A percentile compares a stretch with the other conserved stretches of the same genome.
phyloP scores from a whole-genome alignment of 2,888 invertebrate genomes.

The Conistra vaccinii region DNA sequence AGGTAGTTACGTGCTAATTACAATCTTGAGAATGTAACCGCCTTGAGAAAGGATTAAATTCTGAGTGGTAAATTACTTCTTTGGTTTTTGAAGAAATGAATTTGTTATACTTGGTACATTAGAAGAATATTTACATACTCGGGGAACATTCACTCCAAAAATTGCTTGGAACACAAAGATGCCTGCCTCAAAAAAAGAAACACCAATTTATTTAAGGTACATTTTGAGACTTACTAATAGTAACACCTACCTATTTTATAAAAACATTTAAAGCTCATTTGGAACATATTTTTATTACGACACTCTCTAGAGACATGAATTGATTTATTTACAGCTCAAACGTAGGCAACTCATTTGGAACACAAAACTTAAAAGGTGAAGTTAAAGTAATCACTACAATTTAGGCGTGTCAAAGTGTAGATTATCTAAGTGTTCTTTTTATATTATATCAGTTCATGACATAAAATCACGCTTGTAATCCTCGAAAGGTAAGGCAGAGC shows the following conservation, averaged over 20 bases:
- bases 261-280: conserved; percentile 13
- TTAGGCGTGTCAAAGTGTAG: background rate
- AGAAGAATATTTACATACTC: background rate
- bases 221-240: background rate
- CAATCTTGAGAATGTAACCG: conserved; percentile 48
- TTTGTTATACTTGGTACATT: background rate
- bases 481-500: too few relatives aligned
- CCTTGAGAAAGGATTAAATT: conserved; percentile 34
- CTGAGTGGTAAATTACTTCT: background rate
- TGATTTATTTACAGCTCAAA: conserved; percentile 11
- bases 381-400: background rate
- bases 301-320: background rate
- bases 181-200: too few relatives aligned
- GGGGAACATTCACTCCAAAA: background rate
- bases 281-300: conserved; percentile 1
- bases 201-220: background rate
- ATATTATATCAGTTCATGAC: too few relatives aligned
- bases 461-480: too few relatives aligned
- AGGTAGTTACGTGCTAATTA: conserved; percentile 58
- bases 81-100: background rate
- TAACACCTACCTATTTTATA: too few relatives aligned
- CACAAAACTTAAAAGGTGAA: conserved; percentile 2
- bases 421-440: background rate
- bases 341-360: background rate
- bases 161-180: background rate